These are phyloP conservation scores for Drosophila anomalata DNA, from an alignment of 2,888 invertebrate species.

Conservation along the genomic window DNA sequence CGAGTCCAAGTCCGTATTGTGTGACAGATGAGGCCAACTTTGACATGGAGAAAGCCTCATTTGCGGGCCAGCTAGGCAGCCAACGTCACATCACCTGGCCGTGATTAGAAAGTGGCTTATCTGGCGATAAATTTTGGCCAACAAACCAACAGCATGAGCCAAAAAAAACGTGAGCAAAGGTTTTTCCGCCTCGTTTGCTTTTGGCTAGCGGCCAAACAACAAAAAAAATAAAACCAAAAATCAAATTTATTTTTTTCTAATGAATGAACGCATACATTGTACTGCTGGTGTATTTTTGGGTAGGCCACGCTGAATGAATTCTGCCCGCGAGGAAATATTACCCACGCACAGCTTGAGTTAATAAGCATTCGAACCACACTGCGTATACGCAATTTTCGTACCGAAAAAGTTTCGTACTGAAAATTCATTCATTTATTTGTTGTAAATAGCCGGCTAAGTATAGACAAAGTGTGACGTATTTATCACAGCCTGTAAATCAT, in stretches of 20 bases:
- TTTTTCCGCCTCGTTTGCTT: conserved; percentile 26
- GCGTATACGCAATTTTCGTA: conserved; percentile 62
- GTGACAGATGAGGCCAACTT: conserved; percentile 63
- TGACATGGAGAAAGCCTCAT: conserved; percentile 33
- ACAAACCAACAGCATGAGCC: conserved; percentile 13
- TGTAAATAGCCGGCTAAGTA: conserved; percentile 25
- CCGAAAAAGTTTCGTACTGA: conserved; percentile 20
- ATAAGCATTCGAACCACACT: conserved; percentile 41
- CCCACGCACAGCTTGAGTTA: conserved; percentile 57
- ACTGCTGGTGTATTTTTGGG: neutral
- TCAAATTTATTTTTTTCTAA: conserved; percentile 66
- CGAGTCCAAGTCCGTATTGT: conserved; percentile 33
- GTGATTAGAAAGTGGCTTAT: conserved; percentile 48
- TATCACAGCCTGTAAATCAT: conserved; percentile 7
- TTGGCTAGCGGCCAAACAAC: conserved; percentile 58
- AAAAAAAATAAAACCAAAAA: conserved; percentile 51
- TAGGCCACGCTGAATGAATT: conserved; percentile 48
- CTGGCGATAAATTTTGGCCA: conserved; percentile 22
- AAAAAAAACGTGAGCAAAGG: conserved; percentile 60
- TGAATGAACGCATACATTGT: conserved; percentile 23
- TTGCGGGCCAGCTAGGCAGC: conserved; percentile 10
- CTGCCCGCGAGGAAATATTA: conserved; percentile 40
- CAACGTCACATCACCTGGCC: conserved; percentile 64
- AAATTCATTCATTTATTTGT: conserved; percentile 31
- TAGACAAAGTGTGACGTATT: conserved; percentile 32